Percentiles rank a stretch among this genome's conserved stretches.
Conservation (phyloP, 2,113 vertebrate species). For the Tympanuchus pallidicinctus region DNA sequence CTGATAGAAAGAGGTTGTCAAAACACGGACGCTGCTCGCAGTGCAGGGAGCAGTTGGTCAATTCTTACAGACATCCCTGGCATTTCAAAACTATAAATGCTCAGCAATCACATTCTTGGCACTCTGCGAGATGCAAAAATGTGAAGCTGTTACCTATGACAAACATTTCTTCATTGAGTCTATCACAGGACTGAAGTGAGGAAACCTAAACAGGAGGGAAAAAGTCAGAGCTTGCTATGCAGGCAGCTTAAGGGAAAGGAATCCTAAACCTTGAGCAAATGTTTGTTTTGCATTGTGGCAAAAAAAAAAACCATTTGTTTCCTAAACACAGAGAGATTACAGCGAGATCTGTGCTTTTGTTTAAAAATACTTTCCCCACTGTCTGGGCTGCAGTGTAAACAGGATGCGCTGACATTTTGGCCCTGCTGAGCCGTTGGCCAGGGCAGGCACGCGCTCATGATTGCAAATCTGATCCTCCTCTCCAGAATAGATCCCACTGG, state of each 20-base stretch:
- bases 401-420: constrained; percentile 58
- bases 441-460: background rate
- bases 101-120: constrained; percentile 1
- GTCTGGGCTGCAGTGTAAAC: constrained; percentile 47
- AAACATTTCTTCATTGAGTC: constrained; percentile 15
- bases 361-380: constrained; percentile 43
- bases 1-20: background rate
- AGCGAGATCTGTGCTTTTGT: constrained; percentile 25
- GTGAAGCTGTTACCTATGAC: background rate
- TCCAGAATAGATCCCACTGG: background rate
- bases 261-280: background rate
- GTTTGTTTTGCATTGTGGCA: background rate
- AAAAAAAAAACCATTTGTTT: background rate
- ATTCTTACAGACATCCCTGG: background rate
- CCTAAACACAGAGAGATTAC: constrained; percentile 3
- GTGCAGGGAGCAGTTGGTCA: background rate
- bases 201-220: background rate
- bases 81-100: constrained; percentile 28
- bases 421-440: background rate
- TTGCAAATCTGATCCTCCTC: background rate
- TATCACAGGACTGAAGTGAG: background rate
- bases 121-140: background rate
- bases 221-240: constrained; percentile 1
- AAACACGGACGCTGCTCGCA: background rate
- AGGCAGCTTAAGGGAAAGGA: constrained; percentile 1